Conservation (phyloP, 2,797 vertebrate species). For the Oophaga sylvatica region DNA sequence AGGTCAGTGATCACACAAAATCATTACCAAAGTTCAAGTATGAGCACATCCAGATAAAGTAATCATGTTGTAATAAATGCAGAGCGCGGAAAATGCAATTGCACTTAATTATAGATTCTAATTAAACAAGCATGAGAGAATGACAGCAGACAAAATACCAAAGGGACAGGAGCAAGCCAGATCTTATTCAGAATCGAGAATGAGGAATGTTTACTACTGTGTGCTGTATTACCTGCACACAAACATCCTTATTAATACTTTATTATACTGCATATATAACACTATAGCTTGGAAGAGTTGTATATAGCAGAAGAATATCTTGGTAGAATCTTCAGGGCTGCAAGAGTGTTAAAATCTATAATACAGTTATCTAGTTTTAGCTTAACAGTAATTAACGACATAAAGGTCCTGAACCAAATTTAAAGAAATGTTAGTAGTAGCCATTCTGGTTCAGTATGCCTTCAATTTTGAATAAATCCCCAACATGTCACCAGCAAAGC, state of each 20-base stretch:
- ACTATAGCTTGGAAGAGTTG: no score
- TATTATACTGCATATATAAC: background rate
- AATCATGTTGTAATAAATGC: constrained; percentile 50
- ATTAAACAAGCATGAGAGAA: constrained; percentile 38
- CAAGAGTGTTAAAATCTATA: background rate
- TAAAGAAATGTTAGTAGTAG: no score
- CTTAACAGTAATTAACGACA: background rate
- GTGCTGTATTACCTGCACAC: background rate
- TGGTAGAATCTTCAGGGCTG: background rate
- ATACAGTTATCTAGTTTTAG: background rate
- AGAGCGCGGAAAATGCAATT: constrained; percentile 49
- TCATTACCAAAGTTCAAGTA: constrained; percentile 30
- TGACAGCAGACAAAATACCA: constrained; percentile 30
- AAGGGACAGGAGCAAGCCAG: constrained; percentile 7
- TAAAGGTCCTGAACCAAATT: background rate
- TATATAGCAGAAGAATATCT: background rate
- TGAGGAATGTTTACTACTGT: background rate
- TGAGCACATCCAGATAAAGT: constrained; percentile 48
- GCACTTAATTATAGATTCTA: constrained; percentile 48
- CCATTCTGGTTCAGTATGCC: no score
- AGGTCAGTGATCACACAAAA: constrained; percentile 40
- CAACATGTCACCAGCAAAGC: no score
- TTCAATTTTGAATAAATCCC: no score
- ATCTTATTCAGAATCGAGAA: background rate
- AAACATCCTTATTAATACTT: constrained; percentile 6